Percentiles rank a stretch among this genome's conserved stretches.
Conservation (phyloP, 2,797 vertebrate genomes). For the Sciaenops ocellatus region DNA sequence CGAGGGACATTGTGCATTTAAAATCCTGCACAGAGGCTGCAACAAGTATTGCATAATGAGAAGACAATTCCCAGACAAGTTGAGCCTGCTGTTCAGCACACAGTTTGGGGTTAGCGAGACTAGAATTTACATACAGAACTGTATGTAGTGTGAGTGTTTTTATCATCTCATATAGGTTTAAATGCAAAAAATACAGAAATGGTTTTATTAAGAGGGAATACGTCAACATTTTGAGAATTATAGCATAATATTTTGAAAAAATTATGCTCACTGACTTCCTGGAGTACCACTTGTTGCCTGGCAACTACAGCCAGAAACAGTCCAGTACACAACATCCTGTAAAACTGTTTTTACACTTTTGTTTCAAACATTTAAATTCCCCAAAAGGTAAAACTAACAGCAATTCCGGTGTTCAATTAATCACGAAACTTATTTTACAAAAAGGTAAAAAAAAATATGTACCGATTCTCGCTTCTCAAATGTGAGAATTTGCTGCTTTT, state of each 20-base stretch:
- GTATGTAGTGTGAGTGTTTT: not conserved
- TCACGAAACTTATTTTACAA: not conserved
- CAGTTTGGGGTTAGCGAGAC: not conserved
- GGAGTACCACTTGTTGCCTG: not conserved
- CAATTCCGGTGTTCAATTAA: not conserved
- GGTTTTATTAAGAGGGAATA: too few species aligned
- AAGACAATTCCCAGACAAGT: not conserved
- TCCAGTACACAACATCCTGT: not conserved
- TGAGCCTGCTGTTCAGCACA: constrained; percentile 6
- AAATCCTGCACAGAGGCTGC: constrained; percentile 8
- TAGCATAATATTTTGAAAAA: too few species aligned
- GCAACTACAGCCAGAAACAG: not conserved
- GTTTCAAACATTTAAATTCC: not conserved
- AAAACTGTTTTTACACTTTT: not conserved
- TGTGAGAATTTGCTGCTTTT: not conserved
- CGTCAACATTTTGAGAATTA: not conserved
- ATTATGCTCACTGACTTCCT: not conserved
- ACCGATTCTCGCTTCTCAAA: not conserved
- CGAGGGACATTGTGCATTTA: not conserved
- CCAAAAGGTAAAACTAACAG: not conserved
- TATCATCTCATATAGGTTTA: too few species aligned
- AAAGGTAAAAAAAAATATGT: not conserved
- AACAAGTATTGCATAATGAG: constrained; percentile 1
- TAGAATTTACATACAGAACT: not conserved
- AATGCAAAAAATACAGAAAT: too few species aligned